Evolutionary conservation across 2,113 vertebrate genomes (phyloP).

Genomic region (Phaethornis superciliosus): DNA sequence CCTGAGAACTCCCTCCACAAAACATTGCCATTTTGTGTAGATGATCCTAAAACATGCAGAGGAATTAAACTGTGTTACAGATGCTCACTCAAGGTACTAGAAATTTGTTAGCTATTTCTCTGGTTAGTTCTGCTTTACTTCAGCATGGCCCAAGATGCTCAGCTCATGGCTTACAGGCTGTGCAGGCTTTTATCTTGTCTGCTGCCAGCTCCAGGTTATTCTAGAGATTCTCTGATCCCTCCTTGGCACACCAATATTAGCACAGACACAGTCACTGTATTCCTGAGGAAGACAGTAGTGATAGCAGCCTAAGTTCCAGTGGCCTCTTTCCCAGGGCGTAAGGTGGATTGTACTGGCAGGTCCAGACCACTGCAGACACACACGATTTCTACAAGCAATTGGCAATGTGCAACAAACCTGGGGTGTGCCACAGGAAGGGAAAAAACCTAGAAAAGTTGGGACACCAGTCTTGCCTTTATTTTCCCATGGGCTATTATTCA

Average conservation of each 20-base stretch:
- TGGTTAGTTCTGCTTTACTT: neutral
- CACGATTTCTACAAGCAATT: neutral
- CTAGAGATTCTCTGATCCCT: neutral
- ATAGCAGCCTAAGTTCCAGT: neutral
- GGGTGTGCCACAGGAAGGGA: neutral
- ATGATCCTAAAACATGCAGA: conserved; percentile 73
- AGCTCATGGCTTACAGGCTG: neutral
- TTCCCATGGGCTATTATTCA: neutral
- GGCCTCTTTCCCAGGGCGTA: neutral
- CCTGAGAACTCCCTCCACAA: conserved; percentile 90
- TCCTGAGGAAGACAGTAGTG: neutral
- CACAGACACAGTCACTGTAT: neutral
- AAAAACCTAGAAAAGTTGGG: neutral
- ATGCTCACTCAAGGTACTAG: rapidly evolving
- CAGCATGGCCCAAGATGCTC: neutral
- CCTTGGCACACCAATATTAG: neutral
- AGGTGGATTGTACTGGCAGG: neutral
- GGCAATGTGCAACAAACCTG: rapidly evolving
- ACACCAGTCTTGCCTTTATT: neutral
- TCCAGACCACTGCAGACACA: neutral
- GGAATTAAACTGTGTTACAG: neutral
- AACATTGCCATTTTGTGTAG: conserved; percentile 93
- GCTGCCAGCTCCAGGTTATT: neutral
- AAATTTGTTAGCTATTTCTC: neutral
- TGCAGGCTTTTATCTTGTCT: neutral